Conservation (phyloP, 2,888 invertebrate species). For the Noctua pronuba region DNA sequence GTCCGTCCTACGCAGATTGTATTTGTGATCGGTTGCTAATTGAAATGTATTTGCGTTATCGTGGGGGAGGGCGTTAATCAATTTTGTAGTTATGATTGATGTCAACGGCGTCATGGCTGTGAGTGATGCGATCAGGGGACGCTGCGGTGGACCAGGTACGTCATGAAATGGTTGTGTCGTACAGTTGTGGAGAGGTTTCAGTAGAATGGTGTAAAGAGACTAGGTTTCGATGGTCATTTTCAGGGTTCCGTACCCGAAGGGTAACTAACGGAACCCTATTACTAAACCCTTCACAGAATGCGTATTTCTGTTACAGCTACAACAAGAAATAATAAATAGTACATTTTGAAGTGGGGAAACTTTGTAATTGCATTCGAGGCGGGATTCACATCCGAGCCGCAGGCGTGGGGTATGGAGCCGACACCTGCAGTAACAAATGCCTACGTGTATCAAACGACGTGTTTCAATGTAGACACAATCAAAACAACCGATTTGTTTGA, state of each 20-base stretch:
- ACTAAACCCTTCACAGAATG: no score
- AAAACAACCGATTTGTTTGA: constrained; percentile 3
- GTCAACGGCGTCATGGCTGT: constrained; percentile 17
- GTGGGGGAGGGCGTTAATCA: not conserved
- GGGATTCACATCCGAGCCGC: no score
- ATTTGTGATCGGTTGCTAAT: constrained; percentile 22
- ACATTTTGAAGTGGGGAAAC: no score
- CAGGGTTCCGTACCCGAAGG: not conserved
- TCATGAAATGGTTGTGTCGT: constrained; percentile 2
- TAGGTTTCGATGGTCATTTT: not conserved
- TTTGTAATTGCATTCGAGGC: no score
- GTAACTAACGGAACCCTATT: no score
- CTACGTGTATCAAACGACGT: no score
- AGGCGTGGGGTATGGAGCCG: no score
- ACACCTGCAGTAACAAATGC: no score
- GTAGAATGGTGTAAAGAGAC: not conserved
- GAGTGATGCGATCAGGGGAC: not conserved
- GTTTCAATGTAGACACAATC: not conserved
- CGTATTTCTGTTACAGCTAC: no score
- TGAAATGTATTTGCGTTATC: constrained; percentile 21
- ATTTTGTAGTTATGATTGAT: constrained; percentile 12
- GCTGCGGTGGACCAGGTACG: not conserved
- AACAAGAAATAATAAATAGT: no score
- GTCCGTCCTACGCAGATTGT: constrained; percentile 24
- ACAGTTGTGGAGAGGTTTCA: not conserved